Conservation (phyloP, 2,797 vertebrate genomes). For the Dendrocincla fuliginosa region DNA sequence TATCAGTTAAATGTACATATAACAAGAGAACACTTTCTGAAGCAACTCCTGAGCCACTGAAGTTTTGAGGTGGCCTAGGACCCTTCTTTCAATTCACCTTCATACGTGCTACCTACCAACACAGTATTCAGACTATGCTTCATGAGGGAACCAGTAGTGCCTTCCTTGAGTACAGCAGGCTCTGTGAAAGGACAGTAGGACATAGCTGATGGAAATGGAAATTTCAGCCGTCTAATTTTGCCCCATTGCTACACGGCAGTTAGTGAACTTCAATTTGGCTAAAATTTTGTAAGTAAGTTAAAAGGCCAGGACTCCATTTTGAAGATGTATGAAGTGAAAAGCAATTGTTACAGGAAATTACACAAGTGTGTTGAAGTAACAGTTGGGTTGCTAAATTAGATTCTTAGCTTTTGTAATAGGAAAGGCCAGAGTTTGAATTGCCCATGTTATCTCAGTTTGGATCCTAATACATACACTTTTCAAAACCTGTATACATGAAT, state of each 20-base stretch:
- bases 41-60: neutral
- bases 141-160: neutral
- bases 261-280: neutral
- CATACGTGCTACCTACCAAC: neutral
- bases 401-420: conserved; percentile 1
- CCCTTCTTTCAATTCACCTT: neutral
- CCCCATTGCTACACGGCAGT: neutral
- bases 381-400: conserved; percentile 8
- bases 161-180: neutral
- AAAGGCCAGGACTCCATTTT: neutral
- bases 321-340: neutral
- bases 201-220: neutral
- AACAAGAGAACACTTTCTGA: neutral
- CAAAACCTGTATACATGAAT: neutral
- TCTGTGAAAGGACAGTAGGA: neutral
- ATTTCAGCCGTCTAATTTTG: neutral
- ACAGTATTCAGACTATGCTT: neutral
- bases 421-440: neutral
- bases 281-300: neutral
- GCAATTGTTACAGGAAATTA: conserved; percentile 8
- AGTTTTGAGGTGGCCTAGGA: neutral
- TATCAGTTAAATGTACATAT: neutral
- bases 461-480: neutral
- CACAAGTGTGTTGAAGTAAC: neutral
- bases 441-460: neutral